Conservation (phyloP, 2,113 vertebrate species). For the Rousettus leschenaultii region DNA sequence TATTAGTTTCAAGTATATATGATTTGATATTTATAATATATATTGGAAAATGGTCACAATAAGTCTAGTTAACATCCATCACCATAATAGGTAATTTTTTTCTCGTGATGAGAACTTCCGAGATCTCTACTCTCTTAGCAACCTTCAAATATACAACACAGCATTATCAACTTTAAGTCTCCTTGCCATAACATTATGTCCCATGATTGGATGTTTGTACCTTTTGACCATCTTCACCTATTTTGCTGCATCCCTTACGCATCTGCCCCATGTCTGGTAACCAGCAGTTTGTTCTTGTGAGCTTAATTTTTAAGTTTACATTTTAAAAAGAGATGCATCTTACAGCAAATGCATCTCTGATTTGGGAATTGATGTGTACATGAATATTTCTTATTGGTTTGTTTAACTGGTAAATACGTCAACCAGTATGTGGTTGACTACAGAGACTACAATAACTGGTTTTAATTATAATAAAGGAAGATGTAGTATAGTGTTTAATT, state of each 20-base stretch:
- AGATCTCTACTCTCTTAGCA: not conserved
- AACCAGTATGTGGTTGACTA: not conserved
- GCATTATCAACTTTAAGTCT: not conserved
- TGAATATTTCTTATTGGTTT: not conserved
- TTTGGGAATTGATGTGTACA: not conserved
- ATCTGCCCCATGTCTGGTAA: not conserved
- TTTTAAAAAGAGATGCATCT: not conserved
- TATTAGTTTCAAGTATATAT: not conserved
- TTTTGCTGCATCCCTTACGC: not conserved
- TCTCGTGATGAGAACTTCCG: not conserved
- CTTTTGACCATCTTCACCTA: not conserved
- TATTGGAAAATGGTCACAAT: not conserved
- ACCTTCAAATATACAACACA: not conserved
- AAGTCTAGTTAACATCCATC: not conserved
- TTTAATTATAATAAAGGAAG: slow-evolving; percentile 12
- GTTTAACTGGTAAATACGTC: not conserved
- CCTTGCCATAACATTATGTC: not conserved
- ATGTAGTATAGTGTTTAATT: not conserved
- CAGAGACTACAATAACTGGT: not conserved
- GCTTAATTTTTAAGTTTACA: not conserved
- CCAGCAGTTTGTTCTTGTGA: not conserved
- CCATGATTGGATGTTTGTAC: not conserved
- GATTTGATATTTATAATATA: not conserved
- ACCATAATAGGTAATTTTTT: not conserved
- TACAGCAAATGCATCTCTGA: not conserved